Percentiles rank a stretch among this genome's conserved stretches.
phyloP scores from a whole-genome alignment of 2,888 invertebrate species.

The Proisotoma minuta region DNA sequence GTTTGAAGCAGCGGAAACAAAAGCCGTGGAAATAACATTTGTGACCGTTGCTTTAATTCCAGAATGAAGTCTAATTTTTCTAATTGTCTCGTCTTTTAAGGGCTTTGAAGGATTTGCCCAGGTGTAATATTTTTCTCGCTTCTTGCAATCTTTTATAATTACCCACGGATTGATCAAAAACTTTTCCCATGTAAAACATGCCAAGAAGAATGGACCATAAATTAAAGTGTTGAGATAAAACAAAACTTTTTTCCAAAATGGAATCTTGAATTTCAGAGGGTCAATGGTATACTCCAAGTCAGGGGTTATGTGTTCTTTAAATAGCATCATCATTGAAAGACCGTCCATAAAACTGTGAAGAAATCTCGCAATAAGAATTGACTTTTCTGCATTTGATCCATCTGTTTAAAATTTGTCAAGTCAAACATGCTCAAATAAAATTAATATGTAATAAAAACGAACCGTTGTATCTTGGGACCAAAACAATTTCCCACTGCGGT shows the following conservation, averaged over 20 bases:
- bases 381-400: constrained; percentile 9
- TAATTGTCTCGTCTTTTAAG: constrained; percentile 8
- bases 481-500: constrained; percentile 16
- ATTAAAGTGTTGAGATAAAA: constrained; percentile 17
- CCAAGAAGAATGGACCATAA: constrained; percentile 13
- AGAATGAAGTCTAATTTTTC: constrained; percentile 13
- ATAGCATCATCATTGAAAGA: constrained; percentile 8
- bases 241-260: constrained; percentile 17
- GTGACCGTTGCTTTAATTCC: constrained; percentile 20
- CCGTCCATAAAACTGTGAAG: constrained; percentile 30
- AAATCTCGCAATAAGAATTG: constrained; percentile 12
- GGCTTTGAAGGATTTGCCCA: constrained; percentile 2
- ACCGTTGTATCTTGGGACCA: constrained; percentile 9
- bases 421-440: background rate
- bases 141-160: background rate
- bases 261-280: constrained; percentile 16
- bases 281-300: constrained; percentile 6
- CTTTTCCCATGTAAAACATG: background rate
- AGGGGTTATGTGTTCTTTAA: background rate
- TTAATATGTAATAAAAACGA: background rate
- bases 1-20: constrained; percentile 11
- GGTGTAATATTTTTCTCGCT: constrained; percentile 11
- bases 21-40: constrained; percentile 13
- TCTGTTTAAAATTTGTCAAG: constrained; percentile 4
- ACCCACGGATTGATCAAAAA: background rate